Evolutionary conservation across 2,797 vertebrate genomes (phyloP), one percentile per base, ranked within the genome.

Genomic region (Poeciliopsis infans): DNA sequence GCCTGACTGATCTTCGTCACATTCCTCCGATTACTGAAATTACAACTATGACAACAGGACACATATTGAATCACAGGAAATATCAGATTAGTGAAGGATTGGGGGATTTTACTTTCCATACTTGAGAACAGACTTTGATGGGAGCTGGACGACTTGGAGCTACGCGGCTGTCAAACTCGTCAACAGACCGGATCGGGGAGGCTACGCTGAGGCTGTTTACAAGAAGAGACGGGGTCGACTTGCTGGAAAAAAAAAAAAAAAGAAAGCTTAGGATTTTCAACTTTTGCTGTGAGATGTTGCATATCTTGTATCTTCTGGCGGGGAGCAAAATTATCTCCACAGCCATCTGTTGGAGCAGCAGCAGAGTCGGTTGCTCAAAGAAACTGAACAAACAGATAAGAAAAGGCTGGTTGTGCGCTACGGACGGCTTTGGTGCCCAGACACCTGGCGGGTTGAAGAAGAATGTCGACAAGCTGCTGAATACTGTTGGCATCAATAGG

Each of bases 361-460:
- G 31, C 72, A 73, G 46, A 72, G 33, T 53, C 20, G 53, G 47
- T 53, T 51, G 49, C 47, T 39, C n/a, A 53, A 39, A 51, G 41
- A 73, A 45, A 69, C 41, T 45, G 41, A 69, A 69, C 66, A n/a
- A 45, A 45, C 41, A n/a, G 41, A 69, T 69, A 69, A 69, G 66
- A 69, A 69, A 45, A n/a, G 39, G 39, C 2, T 69, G 25, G 36
- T 68, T 68, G 64, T 68, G 39, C 25, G 39, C 39, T 13, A 69
- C 23, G 10, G 66, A 43, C 5, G 10, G 5, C 25, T 69, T 69
- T 69, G 66, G 66, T 69, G 41, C 39, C 33, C 31, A 73, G 31
- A 53, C 23, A 73, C 47, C 49, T 73, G 31, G 53, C 49, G 53
- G 47, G 20, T 53, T 12, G 23, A 53, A 73, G 20, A 36, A 13